These are phyloP conservation scores for Chunga burmeisteri DNA, from an alignment of 2,113 vertebrate species.

Conservation along the genomic window DNA sequence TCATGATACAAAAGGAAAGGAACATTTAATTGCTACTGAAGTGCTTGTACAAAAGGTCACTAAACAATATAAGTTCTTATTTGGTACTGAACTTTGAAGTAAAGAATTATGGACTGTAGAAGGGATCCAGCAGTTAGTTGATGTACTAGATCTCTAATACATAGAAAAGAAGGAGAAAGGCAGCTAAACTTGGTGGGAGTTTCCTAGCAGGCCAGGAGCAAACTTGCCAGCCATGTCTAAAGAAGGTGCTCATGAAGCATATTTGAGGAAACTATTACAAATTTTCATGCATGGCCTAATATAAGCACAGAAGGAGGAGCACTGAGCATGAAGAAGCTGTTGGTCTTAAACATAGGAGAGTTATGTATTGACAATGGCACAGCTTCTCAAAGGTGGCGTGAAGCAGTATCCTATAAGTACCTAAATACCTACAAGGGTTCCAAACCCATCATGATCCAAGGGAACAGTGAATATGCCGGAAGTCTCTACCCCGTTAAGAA, in stretches of 20 bases:
- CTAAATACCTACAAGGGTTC: neutral
- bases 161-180: conserved; percentile 47
- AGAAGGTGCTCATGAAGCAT: neutral
- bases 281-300: neutral
- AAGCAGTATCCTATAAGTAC: neutral
- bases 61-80: conserved; percentile 67
- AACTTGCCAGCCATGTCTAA: conserved; percentile 40
- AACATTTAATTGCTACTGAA: conserved; percentile 77
- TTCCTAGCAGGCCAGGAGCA: conserved; percentile 47
- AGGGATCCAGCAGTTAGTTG: conserved; percentile 28
- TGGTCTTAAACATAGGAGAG: neutral
- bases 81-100: conserved; percentile 70
- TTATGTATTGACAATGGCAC: neutral
- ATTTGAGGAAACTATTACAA: conserved; percentile 33
- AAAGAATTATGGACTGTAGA: conserved; percentile 65
- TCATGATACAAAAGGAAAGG: conserved; percentile 30
- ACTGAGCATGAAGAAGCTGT: neutral
- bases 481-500: neutral
- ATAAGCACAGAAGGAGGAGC: neutral
- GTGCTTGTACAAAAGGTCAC: conserved; percentile 72
- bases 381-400: neutral
- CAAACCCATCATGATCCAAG: neutral
- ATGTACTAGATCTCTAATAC: conserved; percentile 28
- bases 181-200: conserved; percentile 53
- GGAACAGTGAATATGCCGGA: neutral